Conservation (phyloP, 1,140 invertebrate species). For the Drosophila pruinosa region DNA sequence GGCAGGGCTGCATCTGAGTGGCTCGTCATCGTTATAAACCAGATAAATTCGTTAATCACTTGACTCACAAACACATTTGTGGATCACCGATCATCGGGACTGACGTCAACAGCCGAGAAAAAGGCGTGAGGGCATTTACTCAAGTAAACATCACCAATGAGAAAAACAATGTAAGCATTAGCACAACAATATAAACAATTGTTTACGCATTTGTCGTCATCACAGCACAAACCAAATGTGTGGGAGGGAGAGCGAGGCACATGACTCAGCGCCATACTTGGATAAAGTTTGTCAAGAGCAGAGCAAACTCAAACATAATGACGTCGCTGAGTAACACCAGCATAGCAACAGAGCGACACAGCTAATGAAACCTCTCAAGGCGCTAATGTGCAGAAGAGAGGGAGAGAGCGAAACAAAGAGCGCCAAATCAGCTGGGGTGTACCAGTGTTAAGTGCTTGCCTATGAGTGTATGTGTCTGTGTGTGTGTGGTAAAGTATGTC, state of each 20-base stretch:
- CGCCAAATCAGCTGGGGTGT: constrained; percentile 17
- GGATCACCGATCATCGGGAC: constrained; percentile 7
- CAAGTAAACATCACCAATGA: constrained; percentile 22
- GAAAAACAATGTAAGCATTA: constrained; percentile 37
- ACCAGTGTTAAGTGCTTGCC: background rate
- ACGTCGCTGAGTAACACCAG: constrained; percentile 51
- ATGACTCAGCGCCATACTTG: constrained; percentile 44
- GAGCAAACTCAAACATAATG: constrained; percentile 46
- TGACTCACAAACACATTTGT: constrained; percentile 36
- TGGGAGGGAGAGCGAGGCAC: constrained; percentile 2
- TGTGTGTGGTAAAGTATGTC: constrained; percentile 46
- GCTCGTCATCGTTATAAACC: background rate
- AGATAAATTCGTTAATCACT: constrained; percentile 4
- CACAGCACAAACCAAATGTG: constrained; percentile 21
- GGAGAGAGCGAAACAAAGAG: constrained; percentile 1
- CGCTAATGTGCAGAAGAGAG: background rate
- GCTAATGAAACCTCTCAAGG: constrained; percentile 23
- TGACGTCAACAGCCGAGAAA: constrained; percentile 25
- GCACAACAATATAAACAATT: constrained; percentile 59
- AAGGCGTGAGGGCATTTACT: background rate
- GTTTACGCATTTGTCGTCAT: constrained; percentile 57
- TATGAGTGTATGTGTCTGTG: constrained; percentile 3
- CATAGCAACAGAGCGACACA: constrained; percentile 4
- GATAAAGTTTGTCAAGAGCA: constrained; percentile 59
- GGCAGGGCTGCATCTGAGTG: background rate